Conservation (phyloP, 2,888 invertebrate species). For the Dolichopus griseipennis region DNA sequence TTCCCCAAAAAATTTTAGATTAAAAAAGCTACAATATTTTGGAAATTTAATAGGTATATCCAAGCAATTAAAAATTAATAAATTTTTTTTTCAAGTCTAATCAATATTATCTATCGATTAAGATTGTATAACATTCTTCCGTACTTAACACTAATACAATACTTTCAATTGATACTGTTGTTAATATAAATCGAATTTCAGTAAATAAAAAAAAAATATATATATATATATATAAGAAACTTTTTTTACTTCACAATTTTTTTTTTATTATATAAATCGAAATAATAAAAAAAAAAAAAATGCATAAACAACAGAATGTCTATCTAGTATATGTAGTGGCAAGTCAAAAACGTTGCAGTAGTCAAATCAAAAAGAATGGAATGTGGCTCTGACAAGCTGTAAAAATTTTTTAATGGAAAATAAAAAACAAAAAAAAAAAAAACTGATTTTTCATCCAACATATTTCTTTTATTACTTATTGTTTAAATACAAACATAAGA, state of each 20-base stretch:
- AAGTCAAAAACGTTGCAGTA: slow-evolving; percentile 7
- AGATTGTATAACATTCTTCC: too few species aligned
- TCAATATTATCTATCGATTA: too few species aligned
- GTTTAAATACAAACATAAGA: background rate
- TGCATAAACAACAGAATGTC: background rate
- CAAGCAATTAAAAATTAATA: too few species aligned
- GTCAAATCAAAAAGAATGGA: slow-evolving; percentile 9
- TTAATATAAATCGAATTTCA: too few species aligned
- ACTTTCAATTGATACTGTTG: too few species aligned
- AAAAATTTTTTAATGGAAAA: slow-evolving; percentile 7
- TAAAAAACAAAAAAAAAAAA: background rate
- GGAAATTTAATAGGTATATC: too few species aligned
- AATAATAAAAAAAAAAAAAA: background rate
- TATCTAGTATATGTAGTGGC: background rate
- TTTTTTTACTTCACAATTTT: too few species aligned
- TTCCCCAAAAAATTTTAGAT: too few species aligned
- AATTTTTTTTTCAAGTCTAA: too few species aligned
- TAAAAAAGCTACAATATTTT: too few species aligned
- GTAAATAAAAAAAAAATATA: background rate
- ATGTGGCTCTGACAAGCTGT: slow-evolving; percentile 12
- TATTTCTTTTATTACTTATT: background rate
- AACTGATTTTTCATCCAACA: background rate
- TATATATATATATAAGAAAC: background rate
- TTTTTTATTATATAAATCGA: too few species aligned
- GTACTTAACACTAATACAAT: too few species aligned